Base-by-base conservation (phyloP, 2,797 vertebrate species). In the Diplodus sargus region DNA sequence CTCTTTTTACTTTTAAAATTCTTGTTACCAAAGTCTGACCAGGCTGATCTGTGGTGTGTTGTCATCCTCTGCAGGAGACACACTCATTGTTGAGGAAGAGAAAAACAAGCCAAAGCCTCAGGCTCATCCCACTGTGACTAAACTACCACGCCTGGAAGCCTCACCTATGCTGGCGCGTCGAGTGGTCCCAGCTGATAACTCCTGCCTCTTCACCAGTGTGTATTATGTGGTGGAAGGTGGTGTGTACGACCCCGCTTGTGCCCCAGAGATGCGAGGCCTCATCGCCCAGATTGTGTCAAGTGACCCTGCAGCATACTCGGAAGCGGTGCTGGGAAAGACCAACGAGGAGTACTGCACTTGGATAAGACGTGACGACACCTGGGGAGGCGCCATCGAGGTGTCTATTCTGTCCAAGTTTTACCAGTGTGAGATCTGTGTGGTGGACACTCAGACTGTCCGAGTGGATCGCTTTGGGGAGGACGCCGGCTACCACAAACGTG, bases 371-470 rank as follows among this genome's bases (percentile, higher is more conserved):
- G 96, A 96, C 20, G 98, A 99, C 82, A 98, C 97, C 1, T 99
- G 98, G 98, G 98, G 98, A 2, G 98, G 98, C 4, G 98, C 98
- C 87, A 99, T 99, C 49, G 98, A 99, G 86, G 96, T 99, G 69
- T 99, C 98, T 5, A 98, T 99, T 78, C 90, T 99, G 17, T 97
- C 98, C 70, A 99, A 98, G 84, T 99, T 97, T 84, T 99, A 99
- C 93, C 97, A 97, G 74, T 99, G 98, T 2, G 98, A 99, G 88
- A 99, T 99, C 90, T 99, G 98, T 16, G 97, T 99, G 81, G 98
- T 99, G 78, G 98, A 99, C 92, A 99, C 98, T 12, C 98, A 99
- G 93, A 99, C 97, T 0, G 97, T 98, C 45, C 93, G 98, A n/a
- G 97, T 99, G 60, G 98, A 99, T 88, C 95, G 98, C 15, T 99